Evolutionary conservation across 1,140 invertebrate genomes (phyloP), one percentile per base, ranked within the genome.

Genomic region (Tachypleus tridentatus): DNA sequence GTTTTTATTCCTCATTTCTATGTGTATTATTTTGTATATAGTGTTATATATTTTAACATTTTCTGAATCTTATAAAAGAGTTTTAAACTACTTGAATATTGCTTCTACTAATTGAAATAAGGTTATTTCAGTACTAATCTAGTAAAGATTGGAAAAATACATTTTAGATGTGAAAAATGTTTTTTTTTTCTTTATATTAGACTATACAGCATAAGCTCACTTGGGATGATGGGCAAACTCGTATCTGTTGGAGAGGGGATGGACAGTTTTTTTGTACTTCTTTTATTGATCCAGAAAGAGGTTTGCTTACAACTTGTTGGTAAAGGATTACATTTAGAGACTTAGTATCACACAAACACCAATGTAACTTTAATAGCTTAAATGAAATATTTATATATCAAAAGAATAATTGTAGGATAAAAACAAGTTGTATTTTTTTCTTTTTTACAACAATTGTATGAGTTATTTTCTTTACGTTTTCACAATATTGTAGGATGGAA

Each of bases 201-300:
- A 29, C 3, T 9, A 49, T 52, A 51, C 4, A 66, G 56, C 56
- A 67, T 11, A 48, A 51, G 57, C 10, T 67, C 50, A 10, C 65
- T 5, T 70, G 77, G 56, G 78, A 85, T 74, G 80, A 87, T 74
- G 72, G 77, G 63, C 72, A 76, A 58, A 76, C 85, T 3, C 77
- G 80, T 63, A 83, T 95, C 63, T 82, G 81, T 52, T 97, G 93
- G 93, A 81, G 88, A 71, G 88, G 84, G 5, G 91, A 96, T 80
- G 89, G 89, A 57, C 78, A 83, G 63, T 81, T 85, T 59, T 94
- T 93, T 82, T 88, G 84, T n/a, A 80, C 93, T 9, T 86, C 84
- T 67, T 85, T 82, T 71, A 73, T 86, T 49, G 72, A 79, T 58
- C 64, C 70, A 48, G 50, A 71, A 49, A 75, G 71, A 71, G 73